phyloP scores from a whole-genome alignment of 2,797 vertebrate genomes.

The Phataginus tricuspis region DNA sequence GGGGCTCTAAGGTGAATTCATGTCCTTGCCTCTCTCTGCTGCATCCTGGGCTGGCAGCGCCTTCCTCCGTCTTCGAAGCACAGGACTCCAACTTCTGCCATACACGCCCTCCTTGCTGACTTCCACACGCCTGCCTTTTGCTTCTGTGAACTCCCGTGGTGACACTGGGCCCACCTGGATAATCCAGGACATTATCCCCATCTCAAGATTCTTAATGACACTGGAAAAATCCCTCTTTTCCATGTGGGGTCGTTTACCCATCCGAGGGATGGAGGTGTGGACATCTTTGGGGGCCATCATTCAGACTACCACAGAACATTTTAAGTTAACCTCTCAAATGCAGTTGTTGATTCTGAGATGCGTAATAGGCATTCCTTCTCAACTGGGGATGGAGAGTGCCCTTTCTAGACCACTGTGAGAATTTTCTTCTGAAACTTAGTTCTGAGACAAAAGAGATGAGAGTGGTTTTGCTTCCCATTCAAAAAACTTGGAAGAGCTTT shows the following conservation, averaged over 20 bases:
- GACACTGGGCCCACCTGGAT: neutral
- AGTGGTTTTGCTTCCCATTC: neutral
- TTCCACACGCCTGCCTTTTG: neutral
- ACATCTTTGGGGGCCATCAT: neutral
- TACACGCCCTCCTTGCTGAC: neutral
- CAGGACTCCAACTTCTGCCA: neutral
- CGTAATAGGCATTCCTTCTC: neutral
- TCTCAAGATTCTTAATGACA: neutral
- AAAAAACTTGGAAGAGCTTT: slow-evolving; percentile 10
- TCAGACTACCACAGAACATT: neutral
- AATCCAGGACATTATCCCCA: neutral
- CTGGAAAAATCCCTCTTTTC: neutral
- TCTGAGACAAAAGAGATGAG: neutral
- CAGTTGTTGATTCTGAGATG: neutral
- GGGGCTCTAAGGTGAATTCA: neutral
- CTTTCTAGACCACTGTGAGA: neutral
- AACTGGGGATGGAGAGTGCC: neutral
- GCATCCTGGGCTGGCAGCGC: neutral
- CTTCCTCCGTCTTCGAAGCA: neutral
- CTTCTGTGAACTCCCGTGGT: neutral
- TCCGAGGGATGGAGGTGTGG: neutral
- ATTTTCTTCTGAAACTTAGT: neutral
- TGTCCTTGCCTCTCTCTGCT: neutral
- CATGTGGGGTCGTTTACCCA: neutral
- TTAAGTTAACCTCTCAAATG: neutral